phyloP scores from a whole-genome alignment of 2,888 invertebrate species.

The Pollenia amentaria region DNA sequence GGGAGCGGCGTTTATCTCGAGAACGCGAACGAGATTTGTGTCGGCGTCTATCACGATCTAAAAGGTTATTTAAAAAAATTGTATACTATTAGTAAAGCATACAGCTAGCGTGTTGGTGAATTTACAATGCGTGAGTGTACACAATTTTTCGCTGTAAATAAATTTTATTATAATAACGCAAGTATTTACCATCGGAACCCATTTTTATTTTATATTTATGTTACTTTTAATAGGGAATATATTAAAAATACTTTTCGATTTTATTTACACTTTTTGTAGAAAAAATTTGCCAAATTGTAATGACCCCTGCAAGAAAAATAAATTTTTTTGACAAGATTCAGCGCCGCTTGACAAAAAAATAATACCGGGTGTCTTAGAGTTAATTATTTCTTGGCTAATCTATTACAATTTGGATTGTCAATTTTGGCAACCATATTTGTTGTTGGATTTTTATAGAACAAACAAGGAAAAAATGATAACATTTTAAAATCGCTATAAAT shows the following conservation, averaged over 20 bases:
- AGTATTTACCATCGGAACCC: conserved; percentile 76
- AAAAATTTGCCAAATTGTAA: conserved; percentile 10
- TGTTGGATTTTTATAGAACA: conserved; percentile 3
- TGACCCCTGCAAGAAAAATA: background rate
- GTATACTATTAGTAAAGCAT: background rate
- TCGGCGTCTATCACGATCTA: conserved; percentile 78
- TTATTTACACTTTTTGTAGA: background rate
- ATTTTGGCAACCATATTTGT: conserved; percentile 43
- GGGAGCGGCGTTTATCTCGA: conserved; percentile 84
- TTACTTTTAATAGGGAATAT: background rate
- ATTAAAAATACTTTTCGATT: background rate
- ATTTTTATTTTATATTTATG: conserved; percentile 51
- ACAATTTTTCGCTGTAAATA: conserved; percentile 31
- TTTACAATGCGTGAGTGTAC: conserved; percentile 42
- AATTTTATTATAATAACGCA: background rate
- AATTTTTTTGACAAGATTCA: conserved; percentile 1
- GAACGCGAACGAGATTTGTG: conserved; percentile 84
- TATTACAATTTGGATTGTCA: conserved; percentile 51
- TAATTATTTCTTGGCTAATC: background rate
- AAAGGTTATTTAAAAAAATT: conserved; percentile 21
- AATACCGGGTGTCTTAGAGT: conserved; percentile 4
- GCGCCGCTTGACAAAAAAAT: conserved; percentile 21
- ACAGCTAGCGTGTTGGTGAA: conserved; percentile 30
- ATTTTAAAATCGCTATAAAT: background rate
- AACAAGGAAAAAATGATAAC: background rate